Evolutionary conservation across 1,140 invertebrate genomes (phyloP).

Genomic region (Olivierus martensii): DNA sequence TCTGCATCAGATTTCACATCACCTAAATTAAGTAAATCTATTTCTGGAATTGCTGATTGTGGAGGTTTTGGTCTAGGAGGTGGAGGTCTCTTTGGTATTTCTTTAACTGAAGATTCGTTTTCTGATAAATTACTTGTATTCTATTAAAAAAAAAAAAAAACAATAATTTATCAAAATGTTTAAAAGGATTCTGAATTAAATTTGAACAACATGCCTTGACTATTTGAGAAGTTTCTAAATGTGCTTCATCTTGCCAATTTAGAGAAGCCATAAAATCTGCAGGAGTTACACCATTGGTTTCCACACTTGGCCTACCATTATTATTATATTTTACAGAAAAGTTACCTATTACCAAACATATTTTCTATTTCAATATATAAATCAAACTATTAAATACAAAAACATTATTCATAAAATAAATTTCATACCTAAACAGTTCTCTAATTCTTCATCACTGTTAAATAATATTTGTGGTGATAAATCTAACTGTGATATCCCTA

Average conservation of each 20-base stretch:
- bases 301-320: background rate
- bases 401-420: background rate
- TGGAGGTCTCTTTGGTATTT: constrained; percentile 15
- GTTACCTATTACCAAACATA: too few relatives aligned
- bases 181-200: too few relatives aligned
- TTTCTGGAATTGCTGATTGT: constrained; percentile 5
- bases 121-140: constrained; percentile 4
- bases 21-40: constrained; percentile 12
- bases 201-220: too few relatives aligned
- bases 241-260: constrained; percentile 13
- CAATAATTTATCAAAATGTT: background rate
- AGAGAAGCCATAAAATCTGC: constrained; percentile 4
- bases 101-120: constrained; percentile 12
- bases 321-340: too few relatives aligned
- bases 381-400: too few relatives aligned
- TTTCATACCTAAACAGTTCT: constrained; percentile 30
- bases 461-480: constrained; percentile 52
- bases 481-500: constrained; percentile 39
- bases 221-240: too few relatives aligned
- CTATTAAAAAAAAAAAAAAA: too few relatives aligned
- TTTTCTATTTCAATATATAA: too few relatives aligned
- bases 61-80: background rate
- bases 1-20: background rate
- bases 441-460: constrained; percentile 61
- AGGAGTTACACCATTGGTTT: constrained; percentile 2